Evolutionary conservation across 2,797 vertebrate genomes (phyloP).

Genomic region (Mormyrops attenuatus): DNA sequence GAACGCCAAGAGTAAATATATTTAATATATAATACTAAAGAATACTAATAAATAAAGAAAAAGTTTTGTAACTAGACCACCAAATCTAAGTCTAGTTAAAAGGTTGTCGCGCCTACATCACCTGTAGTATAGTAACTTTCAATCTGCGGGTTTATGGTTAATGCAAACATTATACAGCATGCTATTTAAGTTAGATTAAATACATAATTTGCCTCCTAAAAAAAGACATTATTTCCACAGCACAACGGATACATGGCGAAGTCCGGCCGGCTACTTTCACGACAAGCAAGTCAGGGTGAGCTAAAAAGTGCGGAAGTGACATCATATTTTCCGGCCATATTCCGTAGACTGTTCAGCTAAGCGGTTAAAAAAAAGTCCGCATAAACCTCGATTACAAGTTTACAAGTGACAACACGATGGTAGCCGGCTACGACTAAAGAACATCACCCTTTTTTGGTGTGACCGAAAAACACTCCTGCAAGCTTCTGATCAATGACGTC

Average conservation of each 20-base stretch:
- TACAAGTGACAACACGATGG: background rate
- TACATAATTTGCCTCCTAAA: background rate
- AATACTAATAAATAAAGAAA: background rate
- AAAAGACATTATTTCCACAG: background rate
- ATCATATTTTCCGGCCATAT: background rate
- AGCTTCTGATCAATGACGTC: constrained; percentile 87
- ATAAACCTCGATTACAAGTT: background rate
- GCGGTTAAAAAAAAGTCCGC: background rate
- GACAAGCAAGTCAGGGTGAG: background rate
- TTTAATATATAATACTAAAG: background rate
- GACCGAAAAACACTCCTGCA: constrained; percentile 25
- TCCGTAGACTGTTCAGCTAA: background rate
- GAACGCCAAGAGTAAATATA: background rate
- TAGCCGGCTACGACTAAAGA: background rate
- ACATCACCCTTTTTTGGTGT: background rate
- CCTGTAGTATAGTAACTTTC: background rate
- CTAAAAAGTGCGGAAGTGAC: constrained; percentile 8
- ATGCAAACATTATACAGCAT: background rate
- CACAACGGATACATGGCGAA: background rate
- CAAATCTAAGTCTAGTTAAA: background rate
- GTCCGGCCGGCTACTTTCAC: background rate
- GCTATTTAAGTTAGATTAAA: background rate
- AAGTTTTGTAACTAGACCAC: background rate
- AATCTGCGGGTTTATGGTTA: background rate
- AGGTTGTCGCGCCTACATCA: background rate